Evolutionary conservation across 2,797 vertebrate species (phyloP), one percentile per base, ranked within the genome.

Genomic region (Meriones psammophilus): DNA sequence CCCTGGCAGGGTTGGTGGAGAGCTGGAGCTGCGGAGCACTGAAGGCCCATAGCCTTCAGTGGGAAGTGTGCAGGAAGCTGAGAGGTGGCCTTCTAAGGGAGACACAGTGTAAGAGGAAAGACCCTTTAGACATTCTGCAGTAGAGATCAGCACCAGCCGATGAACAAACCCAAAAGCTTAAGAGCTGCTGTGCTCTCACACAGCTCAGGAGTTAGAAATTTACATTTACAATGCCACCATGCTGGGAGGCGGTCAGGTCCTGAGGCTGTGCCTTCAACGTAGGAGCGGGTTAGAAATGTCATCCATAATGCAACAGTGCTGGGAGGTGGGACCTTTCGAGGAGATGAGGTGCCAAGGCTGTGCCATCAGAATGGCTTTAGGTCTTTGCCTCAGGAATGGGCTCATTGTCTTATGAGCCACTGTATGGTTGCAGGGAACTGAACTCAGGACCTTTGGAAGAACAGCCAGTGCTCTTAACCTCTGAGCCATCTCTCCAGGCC

Each of bases 1-100:
- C 39, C 15, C 54, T 60, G 1, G 0, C 1, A 28, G 0, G 1
- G 2, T n/a, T 33, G 24, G 22, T 3, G 91, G 50, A 50, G 33
- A 66, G 3, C 9, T 2, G 69, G 66, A 33, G n/a, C 24, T 24
- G 2, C 33, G 39, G 26, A 24, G 15, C 3, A 69, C 24, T 62
- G 83, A 88, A 36, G 58, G 39, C 64, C 9, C 28, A 28, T 1
- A 8, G 33, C n/a, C n/a, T n/a, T n/a, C n/a, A n/a, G 60, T 14
- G 54, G 60, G 66, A 79, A 79, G 5, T 2, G n/a, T 1, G 8
- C 50, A 39, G 64, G 46, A 74, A 74, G 46, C 14, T 24, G 28
- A 60, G 14, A 66, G 56, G 22, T 1, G 15, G 71, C 68, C 36
- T 17, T 39, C 50, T 20, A 0, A 73, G 39, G 7, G 36, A 36